phyloP scores from a whole-genome alignment of 2,888 invertebrate genomes.

The Gymnocheta viridis region DNA sequence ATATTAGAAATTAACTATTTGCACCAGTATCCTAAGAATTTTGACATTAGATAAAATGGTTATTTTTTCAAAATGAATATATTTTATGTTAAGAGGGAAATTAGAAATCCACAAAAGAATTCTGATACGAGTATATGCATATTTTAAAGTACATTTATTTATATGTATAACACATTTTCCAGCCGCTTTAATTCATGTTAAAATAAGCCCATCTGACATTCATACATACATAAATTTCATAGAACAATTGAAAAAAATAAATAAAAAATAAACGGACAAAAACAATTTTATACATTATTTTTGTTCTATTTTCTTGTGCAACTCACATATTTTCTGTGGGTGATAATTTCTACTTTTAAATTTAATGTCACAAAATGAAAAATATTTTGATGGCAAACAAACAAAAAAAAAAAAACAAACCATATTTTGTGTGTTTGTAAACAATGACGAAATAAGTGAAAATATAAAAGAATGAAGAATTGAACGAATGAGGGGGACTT shows the following conservation, averaged over 20 bases:
- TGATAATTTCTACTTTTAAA: constrained; percentile 36
- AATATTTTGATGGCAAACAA: constrained; percentile 31
- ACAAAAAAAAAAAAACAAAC: not conserved
- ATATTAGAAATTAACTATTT: too few species aligned
- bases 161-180: too few species aligned
- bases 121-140: too few species aligned
- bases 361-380: constrained; percentile 35
- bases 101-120: too few species aligned
- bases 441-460: constrained; percentile 34
- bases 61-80: too few species aligned
- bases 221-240: not conserved
- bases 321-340: not conserved
- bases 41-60: too few species aligned
- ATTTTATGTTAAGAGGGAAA: too few species aligned
- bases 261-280: not conserved
- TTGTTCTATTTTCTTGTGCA: not conserved
- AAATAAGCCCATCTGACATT: constrained; percentile 3
- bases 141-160: too few species aligned
- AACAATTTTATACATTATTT: constrained; percentile 13
- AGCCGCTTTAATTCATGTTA: constrained; percentile 30
- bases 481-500: constrained; percentile 12
- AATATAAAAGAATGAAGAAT: constrained; percentile 25
- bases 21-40: too few species aligned
- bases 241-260: not conserved
- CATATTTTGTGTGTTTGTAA: constrained; percentile 8